Evolutionary conservation across 64 coral and sea anemone genomes (phyloP).

Genomic region (Anthopleura sola): DNA sequence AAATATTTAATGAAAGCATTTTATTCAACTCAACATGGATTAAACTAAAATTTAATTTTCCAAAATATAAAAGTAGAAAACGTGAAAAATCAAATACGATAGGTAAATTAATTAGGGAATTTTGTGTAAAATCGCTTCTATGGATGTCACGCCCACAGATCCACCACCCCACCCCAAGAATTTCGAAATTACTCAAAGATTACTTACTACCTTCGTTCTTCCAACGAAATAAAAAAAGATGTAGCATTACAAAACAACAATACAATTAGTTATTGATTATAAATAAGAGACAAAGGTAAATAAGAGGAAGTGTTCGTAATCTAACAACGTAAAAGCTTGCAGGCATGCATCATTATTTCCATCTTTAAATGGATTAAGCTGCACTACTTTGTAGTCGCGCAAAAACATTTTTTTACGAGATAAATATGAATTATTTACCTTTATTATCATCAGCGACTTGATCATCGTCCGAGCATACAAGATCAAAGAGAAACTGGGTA

Average conservation of each 20-base stretch:
- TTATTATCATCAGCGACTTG: constrained; percentile 17
- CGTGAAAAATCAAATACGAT: background rate
- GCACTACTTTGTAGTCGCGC: too few species aligned
- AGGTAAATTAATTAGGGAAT: background rate
- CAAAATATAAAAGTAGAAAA: background rate
- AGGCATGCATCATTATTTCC: background rate
- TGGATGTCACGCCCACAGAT: background rate
- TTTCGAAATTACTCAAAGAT: background rate
- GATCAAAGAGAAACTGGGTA: constrained; percentile 70
- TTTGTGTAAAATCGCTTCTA: background rate
- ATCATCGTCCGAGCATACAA: constrained; percentile 67
- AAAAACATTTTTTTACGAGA: background rate
- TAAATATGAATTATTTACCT: constrained; percentile 6
- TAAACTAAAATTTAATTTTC: too few species aligned
- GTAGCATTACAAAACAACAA: background rate
- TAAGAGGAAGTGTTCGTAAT: background rate
- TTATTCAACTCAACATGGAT: too few species aligned
- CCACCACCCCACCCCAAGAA: background rate
- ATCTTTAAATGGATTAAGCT: background rate
- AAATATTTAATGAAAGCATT: too few species aligned
- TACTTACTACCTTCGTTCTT: background rate
- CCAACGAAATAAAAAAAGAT: background rate
- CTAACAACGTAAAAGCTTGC: background rate
- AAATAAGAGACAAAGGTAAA: background rate
- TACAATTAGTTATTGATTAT: background rate